phyloP scores from a whole-genome alignment of 2,797 vertebrate genomes.

The Malacoraja senta region DNA sequence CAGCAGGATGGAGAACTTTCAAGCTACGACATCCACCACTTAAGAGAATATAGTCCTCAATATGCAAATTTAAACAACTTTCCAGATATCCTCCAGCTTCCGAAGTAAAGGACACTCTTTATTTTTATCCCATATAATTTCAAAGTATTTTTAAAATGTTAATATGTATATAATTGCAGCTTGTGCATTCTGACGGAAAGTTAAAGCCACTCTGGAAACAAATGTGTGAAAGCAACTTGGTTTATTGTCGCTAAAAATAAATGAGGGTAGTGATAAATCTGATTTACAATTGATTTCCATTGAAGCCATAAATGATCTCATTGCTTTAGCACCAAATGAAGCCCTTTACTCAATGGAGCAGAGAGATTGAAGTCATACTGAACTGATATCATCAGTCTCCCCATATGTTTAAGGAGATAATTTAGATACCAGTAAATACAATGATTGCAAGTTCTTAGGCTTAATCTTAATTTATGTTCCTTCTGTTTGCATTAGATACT shows the following conservation, averaged over 20 bases:
- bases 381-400: constrained; percentile 1
- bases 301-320: constrained; percentile 15
- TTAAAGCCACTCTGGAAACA: not conserved
- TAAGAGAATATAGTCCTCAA: not conserved
- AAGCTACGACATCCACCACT: not conserved
- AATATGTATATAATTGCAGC: not conserved
- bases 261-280: not conserved
- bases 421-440: constrained; percentile 1
- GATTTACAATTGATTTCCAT: not conserved
- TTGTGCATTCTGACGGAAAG: not conserved
- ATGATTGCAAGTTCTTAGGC: constrained; percentile 18
- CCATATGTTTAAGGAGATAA: constrained; percentile 33
- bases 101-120: not conserved
- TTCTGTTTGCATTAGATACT: constrained; percentile 29
- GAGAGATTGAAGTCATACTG: constrained; percentile 4
- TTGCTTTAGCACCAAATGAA: not conserved
- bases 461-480: not conserved
- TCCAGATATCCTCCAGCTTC: not conserved
- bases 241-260: not conserved
- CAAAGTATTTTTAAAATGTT: not conserved
- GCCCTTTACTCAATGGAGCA: not conserved
- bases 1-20: not conserved
- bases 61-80: not conserved
- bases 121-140: not conserved
- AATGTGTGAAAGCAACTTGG: not conserved